These are phyloP conservation scores for Bubo scandiacus DNA, from an alignment of 2,113 vertebrate genomes.

Conservation along the genomic window DNA sequence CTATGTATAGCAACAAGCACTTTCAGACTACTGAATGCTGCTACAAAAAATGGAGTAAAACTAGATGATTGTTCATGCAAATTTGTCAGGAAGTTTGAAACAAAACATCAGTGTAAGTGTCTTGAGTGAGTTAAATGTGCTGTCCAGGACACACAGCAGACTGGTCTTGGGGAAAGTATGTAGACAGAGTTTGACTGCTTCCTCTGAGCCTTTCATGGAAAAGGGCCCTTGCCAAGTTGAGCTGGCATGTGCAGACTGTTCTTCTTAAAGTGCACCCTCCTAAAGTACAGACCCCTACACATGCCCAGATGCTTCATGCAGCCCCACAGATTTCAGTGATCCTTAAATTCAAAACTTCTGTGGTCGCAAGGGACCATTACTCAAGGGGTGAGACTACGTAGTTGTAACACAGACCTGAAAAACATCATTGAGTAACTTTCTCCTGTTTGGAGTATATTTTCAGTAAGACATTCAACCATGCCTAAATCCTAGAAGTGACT, in stretches of 20 bases:
- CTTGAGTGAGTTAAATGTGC: conserved; percentile 42
- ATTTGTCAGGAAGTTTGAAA: conserved; percentile 32
- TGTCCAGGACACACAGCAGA: conserved; percentile 39
- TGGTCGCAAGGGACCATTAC: not conserved
- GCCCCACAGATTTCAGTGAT: not conserved
- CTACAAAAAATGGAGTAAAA: conserved; percentile 39
- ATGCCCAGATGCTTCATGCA: not conserved
- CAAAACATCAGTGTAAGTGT: conserved; percentile 37
- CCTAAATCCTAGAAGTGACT: not conserved
- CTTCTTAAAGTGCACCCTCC: conserved; percentile 45
- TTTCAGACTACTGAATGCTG: conserved; percentile 1
- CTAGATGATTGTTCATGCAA: not conserved
- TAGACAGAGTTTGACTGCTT: conserved; percentile 56
- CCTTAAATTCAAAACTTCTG: conserved; percentile 12
- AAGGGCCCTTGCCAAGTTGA: conserved; percentile 48
- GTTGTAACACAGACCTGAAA: conserved; percentile 32
- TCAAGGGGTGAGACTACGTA: not conserved
- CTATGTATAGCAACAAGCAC: not conserved
- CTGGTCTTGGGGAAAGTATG: conserved; percentile 53
- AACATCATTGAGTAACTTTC: conserved; percentile 13
- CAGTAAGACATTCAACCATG: not conserved
- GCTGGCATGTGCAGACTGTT: conserved; percentile 36
- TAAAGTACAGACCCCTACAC: not conserved
- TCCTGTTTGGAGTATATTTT: not conserved
- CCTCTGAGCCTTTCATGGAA: conserved; percentile 58